Conservation (phyloP, 2,113 vertebrate genomes). For the Thunnus thynnus region DNA sequence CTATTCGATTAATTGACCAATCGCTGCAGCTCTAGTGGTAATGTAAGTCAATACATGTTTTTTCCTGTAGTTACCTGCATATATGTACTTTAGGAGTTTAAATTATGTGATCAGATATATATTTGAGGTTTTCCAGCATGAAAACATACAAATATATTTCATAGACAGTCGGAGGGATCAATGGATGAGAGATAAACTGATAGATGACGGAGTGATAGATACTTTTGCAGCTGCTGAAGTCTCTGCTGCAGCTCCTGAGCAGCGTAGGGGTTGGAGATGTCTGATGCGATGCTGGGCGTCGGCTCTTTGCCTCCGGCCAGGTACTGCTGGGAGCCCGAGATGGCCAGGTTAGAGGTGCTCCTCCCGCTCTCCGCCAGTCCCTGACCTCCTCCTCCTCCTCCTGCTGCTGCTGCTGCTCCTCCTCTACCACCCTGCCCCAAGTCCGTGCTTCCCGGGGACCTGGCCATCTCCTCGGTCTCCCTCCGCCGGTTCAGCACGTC, state of each 20-base stretch:
- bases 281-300: constrained; percentile 96
- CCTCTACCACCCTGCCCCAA: background rate
- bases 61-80: too few species aligned
- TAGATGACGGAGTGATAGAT: constrained; percentile 31
- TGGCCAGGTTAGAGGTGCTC: constrained; percentile 88
- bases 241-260: constrained; percentile 94
- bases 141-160: too few species aligned
- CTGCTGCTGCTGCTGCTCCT: constrained; percentile 35
- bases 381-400: constrained; percentile 18
- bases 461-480: constrained; percentile 55
- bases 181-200: background rate
- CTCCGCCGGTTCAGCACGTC: constrained; percentile 48
- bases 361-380: constrained; percentile 78
- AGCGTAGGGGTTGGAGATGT: constrained; percentile 93
- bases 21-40: too few species aligned
- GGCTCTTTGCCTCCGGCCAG: constrained; percentile 89
- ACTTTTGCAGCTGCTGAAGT: constrained; percentile 94
- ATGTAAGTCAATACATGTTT: too few species aligned
- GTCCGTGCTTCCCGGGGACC: constrained; percentile 68
- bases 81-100: too few species aligned
- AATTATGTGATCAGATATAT: too few species aligned
- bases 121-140: too few species aligned
- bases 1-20: too few species aligned
- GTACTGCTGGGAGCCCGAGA: constrained; percentile 87
- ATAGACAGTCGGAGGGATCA: too few species aligned